These are phyloP conservation scores for Aphelinus atriplicis DNA, from an alignment of 1,140 invertebrate species.

Conservation along the genomic window DNA sequence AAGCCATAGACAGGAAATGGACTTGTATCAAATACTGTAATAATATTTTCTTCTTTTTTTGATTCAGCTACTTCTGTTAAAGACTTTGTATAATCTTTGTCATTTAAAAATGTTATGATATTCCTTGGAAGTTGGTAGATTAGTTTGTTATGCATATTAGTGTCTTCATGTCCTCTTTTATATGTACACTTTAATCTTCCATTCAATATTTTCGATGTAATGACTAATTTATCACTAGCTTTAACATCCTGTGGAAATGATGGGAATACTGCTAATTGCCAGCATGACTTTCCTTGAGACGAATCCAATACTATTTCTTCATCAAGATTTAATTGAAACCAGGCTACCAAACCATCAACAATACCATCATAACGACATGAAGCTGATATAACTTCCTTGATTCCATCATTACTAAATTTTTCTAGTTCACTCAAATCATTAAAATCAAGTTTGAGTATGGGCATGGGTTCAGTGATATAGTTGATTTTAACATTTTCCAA, in stretches of 20 bases:
- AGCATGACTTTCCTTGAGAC: constrained; percentile 70
- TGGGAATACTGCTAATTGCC: constrained; percentile 81
- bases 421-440: constrained; percentile 68
- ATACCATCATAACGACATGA: constrained; percentile 64
- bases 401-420: constrained; percentile 57
- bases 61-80: no score
- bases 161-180: constrained; percentile 37
- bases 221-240: constrained; percentile 42
- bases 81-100: no score
- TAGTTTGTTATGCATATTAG: constrained; percentile 41
- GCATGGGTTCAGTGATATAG: constrained; percentile 69
- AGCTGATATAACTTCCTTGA: constrained; percentile 57
- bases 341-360: constrained; percentile 74
- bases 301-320: constrained; percentile 71
- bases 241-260: constrained; percentile 50
- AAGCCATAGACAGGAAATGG: no score
- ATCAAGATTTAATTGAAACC: constrained; percentile 80
- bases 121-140: constrained; percentile 25
- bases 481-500: constrained; percentile 69
- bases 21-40: no score
- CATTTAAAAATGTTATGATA: no score
- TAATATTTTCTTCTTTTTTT: no score
- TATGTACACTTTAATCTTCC: constrained; percentile 62
- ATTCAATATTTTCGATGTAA: constrained; percentile 55
- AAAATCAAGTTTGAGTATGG: constrained; percentile 74